Evolutionary conservation across 2,888 invertebrate genomes (phyloP), one percentile per base, ranked within the genome.

Genomic region (Morinoia aosen): DNA sequence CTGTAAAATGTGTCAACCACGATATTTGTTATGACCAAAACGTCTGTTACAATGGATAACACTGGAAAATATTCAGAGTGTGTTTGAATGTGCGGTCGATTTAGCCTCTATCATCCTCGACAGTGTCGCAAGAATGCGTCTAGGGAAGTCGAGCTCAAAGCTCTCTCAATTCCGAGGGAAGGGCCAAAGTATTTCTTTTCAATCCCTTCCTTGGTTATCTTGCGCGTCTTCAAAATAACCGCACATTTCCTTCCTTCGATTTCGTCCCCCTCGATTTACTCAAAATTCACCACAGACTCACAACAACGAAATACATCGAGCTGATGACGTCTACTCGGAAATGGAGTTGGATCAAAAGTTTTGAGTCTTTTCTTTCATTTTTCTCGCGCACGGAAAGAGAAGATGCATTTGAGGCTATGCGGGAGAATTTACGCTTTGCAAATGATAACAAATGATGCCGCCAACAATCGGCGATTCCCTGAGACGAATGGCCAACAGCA

Each of bases 371-470:
- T 56, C 57, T 56, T 57, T 56, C 93, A 93, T 93, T 93, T 90
- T 33, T 93, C 57, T 25, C 12, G 8, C 48, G 56, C 56, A 39
- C 33, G 16, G 39, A 33, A 16, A 56, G n/a, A 57, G 93, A 19
- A 57, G 93, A 93, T 93, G 14, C 48, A 93, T 93, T 93, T 93
- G 56, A 93, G n/a, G 57, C n/a, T 48, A 48, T 57, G 93, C 57
- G 12, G 57, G 57, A 57, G 33, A 93, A 93, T 93, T 93, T 93
- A 93, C 93, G 48, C 93, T 93, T 57, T 93, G 93, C 93, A 93
- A 93, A 93, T 93, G 93, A 93, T 93, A 93, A 93, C 93, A 93
- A 93, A 93, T 93, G 93, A 93, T 93, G 93, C 57, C 33, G 57
- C 93, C 93, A 93, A 93, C 93, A 93, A 93, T 93, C 93, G 93